Base-by-base conservation (phyloP, 64 coral and sea anemone species). In the Orbicella faveolata region DNA sequence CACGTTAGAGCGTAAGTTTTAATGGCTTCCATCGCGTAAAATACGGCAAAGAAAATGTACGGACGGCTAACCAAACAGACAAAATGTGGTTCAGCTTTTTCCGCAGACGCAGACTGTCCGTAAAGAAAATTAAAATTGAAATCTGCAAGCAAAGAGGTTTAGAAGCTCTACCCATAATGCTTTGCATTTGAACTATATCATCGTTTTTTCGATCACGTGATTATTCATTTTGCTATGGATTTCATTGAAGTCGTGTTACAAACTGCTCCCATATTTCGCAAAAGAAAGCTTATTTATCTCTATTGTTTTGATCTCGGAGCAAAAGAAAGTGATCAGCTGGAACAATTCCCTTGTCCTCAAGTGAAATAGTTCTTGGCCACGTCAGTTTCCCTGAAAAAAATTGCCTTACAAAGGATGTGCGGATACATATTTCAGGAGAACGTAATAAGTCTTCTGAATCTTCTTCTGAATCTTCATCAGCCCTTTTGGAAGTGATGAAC, bases 261-360 rank as follows among this genome's bases (percentile, higher is more conserved):
- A 77, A 51, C 75, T 16, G 37, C 75, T 16, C 36, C 75, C 36
- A 14, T 37, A 77, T 77, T 77, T 39, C 37, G 36, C 37, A 14
- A 88, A 53, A 63, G 75, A 88, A 88, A 74, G 86, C 74, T 63
- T 62, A 53, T 76, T 55, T 62, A 34, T 36, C 75, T 88, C 35
- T 33, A 63, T 20, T 77, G 62, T 25, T 68, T 44, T 21, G 61
- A 85, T 52, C 82, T 68, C 34, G 14, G 41, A 52, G 63, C 82
- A 69, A 63, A 85, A 33, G 82, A 85, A 85, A 85, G 25, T 68
- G 62, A 72, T 70, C 82, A 85, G 68, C 70, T 85, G 21, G 82
- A 69, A 68, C 35, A 85, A 20, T 85, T 85, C 70, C 63, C 63
- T 30, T 85, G 62, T 52, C 30, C 70, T 52, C 35, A 85, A 69